Evolutionary conservation across 2,888 invertebrate genomes (phyloP).

Genomic region (Cremastinae sp.): DNA sequence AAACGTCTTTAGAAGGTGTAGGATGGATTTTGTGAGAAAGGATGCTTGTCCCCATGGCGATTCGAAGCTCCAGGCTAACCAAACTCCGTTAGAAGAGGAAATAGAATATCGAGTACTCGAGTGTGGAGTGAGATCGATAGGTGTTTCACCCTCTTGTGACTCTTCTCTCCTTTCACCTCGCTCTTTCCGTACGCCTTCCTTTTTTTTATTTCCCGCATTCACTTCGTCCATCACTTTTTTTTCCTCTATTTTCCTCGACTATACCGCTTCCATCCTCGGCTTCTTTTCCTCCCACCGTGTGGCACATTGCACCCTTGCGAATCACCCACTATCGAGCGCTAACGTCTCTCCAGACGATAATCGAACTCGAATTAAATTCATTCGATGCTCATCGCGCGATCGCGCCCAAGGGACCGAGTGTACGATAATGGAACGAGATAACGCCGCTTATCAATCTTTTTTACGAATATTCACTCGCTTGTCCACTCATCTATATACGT

Average conservation of each 20-base stretch:
- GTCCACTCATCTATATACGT: no score
- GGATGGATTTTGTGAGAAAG: constrained; percentile 27
- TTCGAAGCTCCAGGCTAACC: constrained; percentile 62
- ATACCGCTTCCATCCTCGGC: not conserved
- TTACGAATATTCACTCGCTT: not conserved
- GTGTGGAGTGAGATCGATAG: constrained; percentile 52
- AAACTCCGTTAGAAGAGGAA: constrained; percentile 72
- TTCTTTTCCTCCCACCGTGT: not conserved
- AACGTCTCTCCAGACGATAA: constrained; percentile 30
- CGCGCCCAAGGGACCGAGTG: not conserved
- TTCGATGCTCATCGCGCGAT: constrained; percentile 19
- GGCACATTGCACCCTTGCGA: constrained; percentile 24
- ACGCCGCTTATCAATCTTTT: constrained; percentile 10
- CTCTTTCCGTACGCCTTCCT: constrained; percentile 4
- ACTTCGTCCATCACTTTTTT: constrained; percentile 14
- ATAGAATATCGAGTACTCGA: constrained; percentile 64
- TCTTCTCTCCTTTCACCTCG: constrained; percentile 20
- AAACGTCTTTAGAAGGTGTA: constrained; percentile 9
- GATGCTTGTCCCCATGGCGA: constrained; percentile 41
- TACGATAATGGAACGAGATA: constrained; percentile 9
- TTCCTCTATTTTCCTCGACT: constrained; percentile 6
- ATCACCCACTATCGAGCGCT: not conserved
- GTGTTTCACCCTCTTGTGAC: not conserved
- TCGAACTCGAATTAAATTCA: constrained; percentile 38
- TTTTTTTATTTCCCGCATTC: constrained; percentile 8